Evolutionary conservation across 2,797 vertebrate species (phyloP), one percentile per base, ranked within the genome.

Genomic region (Columba guinea): DNA sequence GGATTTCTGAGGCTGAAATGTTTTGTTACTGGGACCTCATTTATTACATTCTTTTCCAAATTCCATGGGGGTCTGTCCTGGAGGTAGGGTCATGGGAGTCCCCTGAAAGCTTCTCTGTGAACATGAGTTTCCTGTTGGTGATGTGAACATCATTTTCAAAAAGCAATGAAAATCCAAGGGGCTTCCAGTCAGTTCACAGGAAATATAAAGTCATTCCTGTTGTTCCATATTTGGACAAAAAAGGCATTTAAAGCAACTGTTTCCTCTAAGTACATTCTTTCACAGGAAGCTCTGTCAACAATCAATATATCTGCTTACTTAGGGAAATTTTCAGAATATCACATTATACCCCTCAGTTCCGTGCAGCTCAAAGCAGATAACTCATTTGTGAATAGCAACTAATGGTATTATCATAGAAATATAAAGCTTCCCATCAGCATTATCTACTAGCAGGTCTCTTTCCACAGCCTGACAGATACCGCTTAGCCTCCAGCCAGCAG

Each of bases 221-320:
- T 84, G 90, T 74, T 96, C 90, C 95, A 87, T 93, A 95, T 96
- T 95, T 93, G 95, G 90, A 85, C 84, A 96, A 93, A 97, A 95
- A 89, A 5, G 11, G 74, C 90, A 95, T 95, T 80, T 92, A 92
- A 79, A 97, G 85, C 75, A 93, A 95, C 84, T 26, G 48, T 75
- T 97, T 96, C 93, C 94, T 89, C 84, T 68, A 75, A 77, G 53
- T 53, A 75, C 89, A 89, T 87, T 96, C 83, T 85, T 80, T 78
- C 59, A 75, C 87, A 94, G 95, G 93, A 96, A 96, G 58, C 28
- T 93, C 94, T 95, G 79, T 71, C 62, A 96, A 92, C 88, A 93
- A 49, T 90, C 73, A 85, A 39, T n/a, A 16, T 80, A 94, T 93
- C 83, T 92, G 95, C 93, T 95, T 96, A 92, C 92, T 92, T 87